Conservation (phyloP, 2,797 vertebrate genomes). For the Thalassophryne amazonica region DNA sequence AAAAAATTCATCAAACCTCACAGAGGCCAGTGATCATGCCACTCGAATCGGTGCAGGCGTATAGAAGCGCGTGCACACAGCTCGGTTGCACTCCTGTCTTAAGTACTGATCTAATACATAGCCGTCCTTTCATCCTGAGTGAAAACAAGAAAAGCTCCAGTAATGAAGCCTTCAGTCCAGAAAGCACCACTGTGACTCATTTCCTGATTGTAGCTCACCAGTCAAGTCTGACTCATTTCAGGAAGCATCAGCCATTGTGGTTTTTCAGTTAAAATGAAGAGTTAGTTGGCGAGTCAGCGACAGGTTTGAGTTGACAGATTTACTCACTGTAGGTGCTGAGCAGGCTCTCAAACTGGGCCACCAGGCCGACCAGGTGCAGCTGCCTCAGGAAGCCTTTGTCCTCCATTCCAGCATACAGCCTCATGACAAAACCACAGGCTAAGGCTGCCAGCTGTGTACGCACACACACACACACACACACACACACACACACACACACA, state of each 20-base stretch:
- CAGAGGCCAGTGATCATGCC: not conserved
- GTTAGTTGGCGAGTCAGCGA: too few species aligned
- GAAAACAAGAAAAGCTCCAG: not conserved
- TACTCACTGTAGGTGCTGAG: slow-evolving; percentile 97
- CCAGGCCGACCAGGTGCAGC: slow-evolving; percentile 89
- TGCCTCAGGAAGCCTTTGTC: slow-evolving; percentile 91
- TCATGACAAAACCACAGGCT: slow-evolving; percentile 94
- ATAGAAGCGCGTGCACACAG: not conserved
- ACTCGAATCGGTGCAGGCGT: not conserved
- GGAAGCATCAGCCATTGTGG: too few species aligned
- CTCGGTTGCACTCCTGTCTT: not conserved
- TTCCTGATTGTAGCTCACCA: too few species aligned
- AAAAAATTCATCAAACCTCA: not conserved
- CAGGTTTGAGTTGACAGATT: too few species aligned
- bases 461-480: not conserved
- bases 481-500: not conserved
- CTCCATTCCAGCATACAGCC: slow-evolving; percentile 85
- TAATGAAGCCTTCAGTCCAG: not conserved
- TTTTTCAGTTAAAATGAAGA: too few species aligned
- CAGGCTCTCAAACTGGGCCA: slow-evolving; percentile 95
- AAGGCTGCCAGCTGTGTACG: slow-evolving; percentile 86
- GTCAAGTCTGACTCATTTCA: too few species aligned
- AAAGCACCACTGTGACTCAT: slow-evolving; percentile 1
- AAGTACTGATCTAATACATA: not conserved
- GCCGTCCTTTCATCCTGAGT: not conserved